Evolutionary conservation across 2,113 vertebrate species (phyloP).

Genomic region (Pogonocichla stellata): DNA sequence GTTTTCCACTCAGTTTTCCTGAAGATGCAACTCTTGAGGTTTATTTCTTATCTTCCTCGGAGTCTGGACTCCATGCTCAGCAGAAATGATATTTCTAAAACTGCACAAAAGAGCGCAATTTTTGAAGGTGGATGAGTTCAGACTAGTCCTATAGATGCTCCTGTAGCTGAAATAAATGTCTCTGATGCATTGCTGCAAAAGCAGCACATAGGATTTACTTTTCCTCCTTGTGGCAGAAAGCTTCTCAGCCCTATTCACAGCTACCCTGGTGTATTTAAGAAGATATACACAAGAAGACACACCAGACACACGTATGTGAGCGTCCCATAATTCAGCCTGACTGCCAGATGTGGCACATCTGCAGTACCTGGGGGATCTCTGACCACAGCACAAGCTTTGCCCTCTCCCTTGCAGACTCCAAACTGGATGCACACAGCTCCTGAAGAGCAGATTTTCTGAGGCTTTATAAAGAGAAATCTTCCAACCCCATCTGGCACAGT

Average conservation of each 20-base stretch:
- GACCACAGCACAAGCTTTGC: background rate
- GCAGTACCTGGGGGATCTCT: background rate
- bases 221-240: background rate
- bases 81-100: background rate
- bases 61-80: background rate
- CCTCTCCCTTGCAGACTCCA: background rate
- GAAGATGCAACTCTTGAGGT: background rate
- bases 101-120: background rate
- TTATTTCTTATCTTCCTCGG: background rate
- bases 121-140: background rate
- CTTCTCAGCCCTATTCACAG: background rate
- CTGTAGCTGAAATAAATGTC: background rate
- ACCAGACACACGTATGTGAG: background rate
- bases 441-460: background rate
- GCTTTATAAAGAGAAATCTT: background rate
- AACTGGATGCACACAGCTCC: background rate
- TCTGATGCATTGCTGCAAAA: background rate
- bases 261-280: background rate
- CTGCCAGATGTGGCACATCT: background rate
- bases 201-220: background rate
- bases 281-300: background rate
- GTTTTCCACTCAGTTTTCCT: background rate
- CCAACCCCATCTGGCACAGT: fast-evolving
- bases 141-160: background rate
- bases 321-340: background rate